These are phyloP conservation scores for Agrochola circellaris DNA, from an alignment of 2,888 invertebrate genomes.

Conservation along the genomic window DNA sequence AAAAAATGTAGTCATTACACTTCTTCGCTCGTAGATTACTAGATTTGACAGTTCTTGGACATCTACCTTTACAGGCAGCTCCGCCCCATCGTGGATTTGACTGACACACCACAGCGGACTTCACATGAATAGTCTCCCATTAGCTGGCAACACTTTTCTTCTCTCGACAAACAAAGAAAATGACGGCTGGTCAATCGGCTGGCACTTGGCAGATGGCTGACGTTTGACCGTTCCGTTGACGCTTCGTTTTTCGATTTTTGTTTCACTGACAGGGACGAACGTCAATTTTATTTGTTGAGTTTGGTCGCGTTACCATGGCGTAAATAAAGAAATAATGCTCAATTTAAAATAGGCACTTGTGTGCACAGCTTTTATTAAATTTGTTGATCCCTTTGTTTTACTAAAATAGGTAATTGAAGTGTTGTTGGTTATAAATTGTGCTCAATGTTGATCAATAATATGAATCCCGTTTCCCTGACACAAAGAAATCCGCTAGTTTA, in stretches of 20 bases:
- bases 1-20: too few species aligned
- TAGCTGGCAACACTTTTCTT: not conserved
- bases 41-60: too few species aligned
- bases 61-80: too few species aligned
- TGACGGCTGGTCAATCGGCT: too few species aligned
- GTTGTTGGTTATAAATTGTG: slow-evolving; percentile 27
- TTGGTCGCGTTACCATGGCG: slow-evolving; percentile 12
- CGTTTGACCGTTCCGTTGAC: not conserved
- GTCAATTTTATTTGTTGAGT: slow-evolving; percentile 36
- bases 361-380: slow-evolving; percentile 8
- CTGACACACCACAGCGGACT: too few species aligned
- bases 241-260: too few species aligned
- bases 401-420: not conserved
- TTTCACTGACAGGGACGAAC: not conserved
- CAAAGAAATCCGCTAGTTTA: slow-evolving; percentile 92
- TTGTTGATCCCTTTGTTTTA: slow-evolving; percentile 14
- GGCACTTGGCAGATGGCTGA: slow-evolving; percentile 6
- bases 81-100: too few species aligned
- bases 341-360: slow-evolving; percentile 14
- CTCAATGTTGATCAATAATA: slow-evolving; percentile 73
- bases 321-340: slow-evolving; percentile 32
- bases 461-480: slow-evolving; percentile 69
- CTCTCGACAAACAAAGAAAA: not conserved
- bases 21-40: too few species aligned
- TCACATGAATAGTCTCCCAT: not conserved